Conservation (phyloP, 2,797 vertebrate genomes). For the Lutjanus argentimaculatus region DNA sequence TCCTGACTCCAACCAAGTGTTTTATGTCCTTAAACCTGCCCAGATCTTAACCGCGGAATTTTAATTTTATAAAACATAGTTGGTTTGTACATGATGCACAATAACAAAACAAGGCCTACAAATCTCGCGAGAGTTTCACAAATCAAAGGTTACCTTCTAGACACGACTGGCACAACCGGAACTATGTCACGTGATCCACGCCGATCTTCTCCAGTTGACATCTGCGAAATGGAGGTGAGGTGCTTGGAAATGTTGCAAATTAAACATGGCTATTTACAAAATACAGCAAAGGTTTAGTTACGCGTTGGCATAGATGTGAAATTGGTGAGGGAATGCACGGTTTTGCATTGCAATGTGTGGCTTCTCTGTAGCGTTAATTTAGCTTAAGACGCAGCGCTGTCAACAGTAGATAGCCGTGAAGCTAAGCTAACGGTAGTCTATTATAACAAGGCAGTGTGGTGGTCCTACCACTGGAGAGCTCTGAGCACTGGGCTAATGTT, state of each 20-base stretch:
- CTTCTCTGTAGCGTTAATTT: background rate
- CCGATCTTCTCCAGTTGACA: constrained; percentile 18
- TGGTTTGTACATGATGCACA: too few relatives aligned
- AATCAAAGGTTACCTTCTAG: too few relatives aligned
- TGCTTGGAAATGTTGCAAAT: constrained; percentile 5
- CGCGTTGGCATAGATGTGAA: constrained; percentile 19
- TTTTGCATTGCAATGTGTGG: fast-evolving
- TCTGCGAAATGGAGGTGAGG: constrained; percentile 88
- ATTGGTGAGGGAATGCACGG: background rate
- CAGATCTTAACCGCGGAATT: too few relatives aligned
- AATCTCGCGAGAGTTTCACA: too few relatives aligned
- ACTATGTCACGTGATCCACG: constrained; percentile 63
- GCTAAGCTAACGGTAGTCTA: constrained; percentile 50
- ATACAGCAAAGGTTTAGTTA: fast-evolving
- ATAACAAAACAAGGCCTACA: too few relatives aligned
- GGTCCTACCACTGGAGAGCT: background rate
- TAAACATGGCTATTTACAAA: background rate
- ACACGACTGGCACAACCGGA: too few relatives aligned
- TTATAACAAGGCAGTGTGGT: background rate
- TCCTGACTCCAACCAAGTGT: too few relatives aligned
- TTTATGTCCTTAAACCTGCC: too few relatives aligned
- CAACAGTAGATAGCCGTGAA: background rate
- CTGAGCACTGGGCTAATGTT: background rate
- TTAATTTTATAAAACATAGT: too few relatives aligned
- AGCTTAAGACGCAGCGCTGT: background rate